These are phyloP conservation scores for Schizopygopsis pylzovi DNA, from an alignment of 2,797 vertebrate genomes.

Conservation along the genomic window DNA sequence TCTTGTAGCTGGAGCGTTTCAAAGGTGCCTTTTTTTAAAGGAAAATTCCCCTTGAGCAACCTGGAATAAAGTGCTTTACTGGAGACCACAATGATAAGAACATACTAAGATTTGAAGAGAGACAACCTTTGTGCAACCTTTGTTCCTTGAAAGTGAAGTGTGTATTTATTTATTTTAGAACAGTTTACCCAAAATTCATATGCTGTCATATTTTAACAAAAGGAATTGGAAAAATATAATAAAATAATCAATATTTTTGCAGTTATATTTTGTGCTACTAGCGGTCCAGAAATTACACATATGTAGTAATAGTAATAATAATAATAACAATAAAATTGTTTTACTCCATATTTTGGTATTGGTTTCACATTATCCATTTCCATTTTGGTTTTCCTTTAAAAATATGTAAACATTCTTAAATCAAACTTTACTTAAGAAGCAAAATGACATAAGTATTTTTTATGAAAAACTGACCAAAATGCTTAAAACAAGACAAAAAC, in stretches of 20 bases:
- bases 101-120: background rate
- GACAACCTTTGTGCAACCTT: too few species aligned
- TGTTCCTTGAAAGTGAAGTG: constrained; percentile 3
- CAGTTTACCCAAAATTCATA: background rate
- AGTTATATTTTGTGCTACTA: background rate
- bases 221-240: background rate
- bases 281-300: background rate
- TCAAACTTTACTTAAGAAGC: background rate
- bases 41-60: constrained; percentile 20
- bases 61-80: constrained; percentile 13
- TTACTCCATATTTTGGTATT: background rate
- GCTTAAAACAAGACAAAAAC: too few species aligned
- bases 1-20: constrained; percentile 10
- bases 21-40: background rate
- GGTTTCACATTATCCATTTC: too few species aligned
- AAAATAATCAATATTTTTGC: background rate
- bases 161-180: background rate
- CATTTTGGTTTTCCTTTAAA: too few species aligned
- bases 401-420: background rate
- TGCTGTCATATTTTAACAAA: background rate
- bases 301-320: background rate
- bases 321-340: background rate
- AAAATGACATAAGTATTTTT: background rate
- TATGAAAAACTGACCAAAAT: background rate
- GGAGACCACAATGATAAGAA: background rate